Evolutionary conservation across 2,797 vertebrate genomes (phyloP), one percentile per base, ranked within the genome.

Genomic region (Anabas testudineus): DNA sequence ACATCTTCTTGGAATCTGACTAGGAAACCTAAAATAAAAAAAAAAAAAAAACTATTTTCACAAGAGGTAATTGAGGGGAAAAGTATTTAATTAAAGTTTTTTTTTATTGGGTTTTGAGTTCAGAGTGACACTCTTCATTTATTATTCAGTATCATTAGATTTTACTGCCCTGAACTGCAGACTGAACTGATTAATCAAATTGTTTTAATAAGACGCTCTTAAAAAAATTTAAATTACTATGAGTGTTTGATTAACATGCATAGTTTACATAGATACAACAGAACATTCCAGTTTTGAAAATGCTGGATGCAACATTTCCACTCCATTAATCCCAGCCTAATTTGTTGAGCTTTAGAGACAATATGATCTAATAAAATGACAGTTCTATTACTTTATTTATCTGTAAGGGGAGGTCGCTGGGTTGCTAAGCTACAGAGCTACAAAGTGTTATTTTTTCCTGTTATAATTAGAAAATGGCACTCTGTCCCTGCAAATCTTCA

Each of bases 381-480:
- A 34, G 7, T 32, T 70, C 39, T 55, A 62, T 60, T 62, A 62
- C 12, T 54, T 51, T 21, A 43, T 76, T 43, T n/a, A 34, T 34
- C 32, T 34, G 32, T 12, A 34, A 15, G 7, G 0, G 5, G 19
- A 61, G 19, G 13, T 68, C n/a, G n/a, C 22, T 51, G 14, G 3
- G 51, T 67, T 76, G 70, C 72, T 42, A 9, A 26, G 52, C 19
- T 71, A 26, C 57, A 34, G 32, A 9, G 5, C 26, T 28, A n/a
- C n/a, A n/a, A n/a, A 28, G 24, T 24, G 22, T 58, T 64, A 49
- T 71, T 78, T 7, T 83, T 26, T 63, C 3, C 26, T 48, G 28
- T 69, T 67, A 42, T 69, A 67, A 71, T 76, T 66, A 48, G 19
- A 30, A 63, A 71, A 63, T 16, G 3, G 13, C 18, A 42, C 26